Percentiles rank a stretch among this genome's conserved stretches.
Conservation (phyloP, 1,140 invertebrate genomes). For the Drosophila pectinifera region DNA sequence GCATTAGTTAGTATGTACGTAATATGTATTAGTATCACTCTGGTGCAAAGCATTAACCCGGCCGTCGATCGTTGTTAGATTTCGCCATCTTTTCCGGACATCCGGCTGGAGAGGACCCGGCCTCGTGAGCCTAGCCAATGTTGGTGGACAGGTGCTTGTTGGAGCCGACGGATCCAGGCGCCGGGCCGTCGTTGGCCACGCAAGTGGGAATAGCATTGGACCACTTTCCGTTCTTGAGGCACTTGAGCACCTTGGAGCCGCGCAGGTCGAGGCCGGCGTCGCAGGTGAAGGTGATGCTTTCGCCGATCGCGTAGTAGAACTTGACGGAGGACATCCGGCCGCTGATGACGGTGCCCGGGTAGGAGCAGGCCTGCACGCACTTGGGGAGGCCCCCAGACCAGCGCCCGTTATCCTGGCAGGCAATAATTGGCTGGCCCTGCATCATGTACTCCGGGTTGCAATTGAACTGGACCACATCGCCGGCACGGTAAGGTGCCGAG, state of each 20-base stretch:
- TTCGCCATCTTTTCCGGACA: conserved; percentile 5
- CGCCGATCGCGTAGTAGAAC: conserved; percentile 94
- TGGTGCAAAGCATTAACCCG: conserved; percentile 63
- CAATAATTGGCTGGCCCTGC: conserved; percentile 92
- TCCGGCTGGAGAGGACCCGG: background rate
- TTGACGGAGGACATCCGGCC: conserved; percentile 93
- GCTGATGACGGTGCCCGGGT: conserved; percentile 93
- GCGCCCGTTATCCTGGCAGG: conserved; percentile 94
- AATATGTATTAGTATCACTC: conserved; percentile 80
- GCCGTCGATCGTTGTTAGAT: conserved; percentile 1
- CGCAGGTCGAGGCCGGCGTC: conserved; percentile 90
- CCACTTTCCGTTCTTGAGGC: conserved; percentile 93
- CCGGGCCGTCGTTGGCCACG: conserved; percentile 61
- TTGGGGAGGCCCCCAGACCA: conserved; percentile 94
- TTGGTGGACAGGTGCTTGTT: conserved; percentile 63
- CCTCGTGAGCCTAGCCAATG: conserved; percentile 50
- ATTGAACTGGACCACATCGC: conserved; percentile 93
- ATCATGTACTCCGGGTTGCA: conserved; percentile 95
- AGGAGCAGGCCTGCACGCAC: conserved; percentile 93
- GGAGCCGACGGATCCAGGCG: conserved; percentile 24
- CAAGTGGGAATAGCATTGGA: conserved; percentile 92
- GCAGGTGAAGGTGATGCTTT: conserved; percentile 94
- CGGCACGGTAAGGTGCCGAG: conserved; percentile 90
- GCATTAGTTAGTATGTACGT: conserved; percentile 73
- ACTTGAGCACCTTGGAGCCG: conserved; percentile 91